Evolutionary conservation across 2,888 invertebrate species (phyloP), one percentile per base, ranked within the genome.

Genomic region (Melipona bicolor): DNA sequence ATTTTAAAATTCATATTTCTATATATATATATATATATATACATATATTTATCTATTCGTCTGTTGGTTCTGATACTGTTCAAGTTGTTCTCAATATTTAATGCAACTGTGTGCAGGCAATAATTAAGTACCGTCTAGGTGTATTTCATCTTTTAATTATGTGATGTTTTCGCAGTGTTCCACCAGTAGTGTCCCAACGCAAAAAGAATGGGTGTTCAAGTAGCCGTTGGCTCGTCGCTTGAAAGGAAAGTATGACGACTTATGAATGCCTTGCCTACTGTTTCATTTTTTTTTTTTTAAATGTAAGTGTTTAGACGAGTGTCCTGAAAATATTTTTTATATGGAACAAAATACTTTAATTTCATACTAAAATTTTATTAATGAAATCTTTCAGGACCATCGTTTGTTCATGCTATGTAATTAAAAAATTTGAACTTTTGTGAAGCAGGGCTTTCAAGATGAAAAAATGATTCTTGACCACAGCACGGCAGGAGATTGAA

Each of bases 191-290:
- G 91, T 90, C 92, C 93, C 93, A 93, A 93, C 90, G 92, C 91
- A 92, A 93, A 94, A 93, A 93, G 93, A 93, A 94, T 92, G 91
- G 92, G 92, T 91, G 92, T 91, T 93, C 92, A 92, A 94, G 94
- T 91, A 92, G 94, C 92, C 92, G 92, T 92, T 89, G 93, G 91
- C 92, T 93, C 93, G 93, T 92, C 91, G 93, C 94, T 94, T 94
- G 91, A 94, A 94, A 94, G 93, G 93, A 94, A 94, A 94, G 92
- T 90, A 94, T 91, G 93, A 94, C 91, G 91, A 92, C 91, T 92
- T 91, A 89, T 94, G 88, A 93, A 92, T 93, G 85, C 85, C 90
- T 90, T 88, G 86, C 87, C 87, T 90, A 87, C 77, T 77, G 61
- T 68, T 79, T 72, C n/a, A 21, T 73, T 50, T 61, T 71, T 79